Base-by-base conservation (phyloP, 1,140 invertebrate species). In the Rhagoletis zephyria region DNA sequence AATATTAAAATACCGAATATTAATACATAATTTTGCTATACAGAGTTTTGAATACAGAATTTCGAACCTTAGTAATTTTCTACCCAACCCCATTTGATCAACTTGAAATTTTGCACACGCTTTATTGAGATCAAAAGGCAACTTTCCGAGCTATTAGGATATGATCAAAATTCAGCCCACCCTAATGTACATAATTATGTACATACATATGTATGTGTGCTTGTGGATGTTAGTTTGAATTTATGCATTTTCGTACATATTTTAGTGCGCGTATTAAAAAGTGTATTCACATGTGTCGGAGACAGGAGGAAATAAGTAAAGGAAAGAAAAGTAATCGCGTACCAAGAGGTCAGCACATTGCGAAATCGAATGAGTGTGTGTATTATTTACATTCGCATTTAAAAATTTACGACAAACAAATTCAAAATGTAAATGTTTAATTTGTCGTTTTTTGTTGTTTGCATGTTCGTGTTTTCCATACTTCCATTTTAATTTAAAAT, bases 211-310 rank as follows among this genome's bases (percentile, higher is more conserved):
- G 30, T 30, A 30, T 30, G 30, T 30, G 30, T 30, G 45, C 30
- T 5, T 74, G 70, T 45, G 12, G 3, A 4, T 64, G 4, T 77
- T n/a, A 16, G 45, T 81, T 10, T 81, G 74, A 81, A 81, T 81
- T 81, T 81, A 81, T 81, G 74, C 74, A 81, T 81, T 81, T 81
- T 81, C 56, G 74, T 81, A 81, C 45, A 81, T 81, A 81, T 81
- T 81, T 81, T 81, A 81, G 74, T 81, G 48, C 74, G 74, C 16
- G 74, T 81, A 81, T 81, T 81, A 81, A 81, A 30, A 81, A 81
- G 74, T 81, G 74, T 48, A 81, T 81, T 81, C 74, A 81, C 48
- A 81, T 19, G 74, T n/a, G 74, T 81, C 56, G 74, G 74, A 81
- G 74, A 81, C 74, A 51, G 74, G 5, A 56, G 74, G 74, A 81